Conservation (phyloP, 2,888 invertebrate species). For the Epicampocera succincta region DNA sequence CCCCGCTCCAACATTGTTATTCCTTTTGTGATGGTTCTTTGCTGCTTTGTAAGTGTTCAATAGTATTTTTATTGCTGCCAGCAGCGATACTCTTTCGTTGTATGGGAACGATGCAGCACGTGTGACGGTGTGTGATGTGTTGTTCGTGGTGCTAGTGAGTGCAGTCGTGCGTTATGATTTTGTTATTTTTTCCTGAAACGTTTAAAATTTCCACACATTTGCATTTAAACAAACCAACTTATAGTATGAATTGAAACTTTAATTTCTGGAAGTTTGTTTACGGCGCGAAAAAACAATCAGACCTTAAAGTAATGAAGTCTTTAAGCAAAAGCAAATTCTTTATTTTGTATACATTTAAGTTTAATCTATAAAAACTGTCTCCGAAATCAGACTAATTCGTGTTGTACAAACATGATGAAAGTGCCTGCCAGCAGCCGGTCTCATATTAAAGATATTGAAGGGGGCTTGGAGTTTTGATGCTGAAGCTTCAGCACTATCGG, state of each 20-base stretch:
- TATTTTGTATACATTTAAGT: neutral
- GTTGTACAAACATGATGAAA: too few relatives aligned
- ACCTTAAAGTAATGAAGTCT: conserved; percentile 21
- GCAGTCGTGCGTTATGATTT: conserved; percentile 63
- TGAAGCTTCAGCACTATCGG: too few relatives aligned
- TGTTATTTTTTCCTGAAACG: conserved; percentile 44
- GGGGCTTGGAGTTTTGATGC: too few relatives aligned
- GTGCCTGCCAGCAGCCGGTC: too few relatives aligned
- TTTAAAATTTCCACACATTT: conserved; percentile 60
- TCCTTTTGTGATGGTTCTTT: conserved; percentile 29
- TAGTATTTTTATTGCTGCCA: conserved; percentile 2
- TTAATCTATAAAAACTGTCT: too few relatives aligned
- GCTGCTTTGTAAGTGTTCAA: neutral
- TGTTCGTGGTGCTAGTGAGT: conserved; percentile 15
- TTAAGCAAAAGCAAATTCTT: neutral
- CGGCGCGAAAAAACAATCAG: neutral
- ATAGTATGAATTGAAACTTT: neutral
- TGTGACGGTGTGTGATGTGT: conserved; percentile 2
- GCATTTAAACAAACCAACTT: conserved; percentile 44
- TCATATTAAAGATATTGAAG: too few relatives aligned
- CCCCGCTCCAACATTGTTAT: conserved; percentile 47
- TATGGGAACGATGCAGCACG: neutral
- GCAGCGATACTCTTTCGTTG: conserved; percentile 8
- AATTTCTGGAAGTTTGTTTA: neutral
- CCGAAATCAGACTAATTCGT: too few relatives aligned